Conservation (phyloP, 2,113 vertebrate species). For the Atherinomorus stipes region DNA sequence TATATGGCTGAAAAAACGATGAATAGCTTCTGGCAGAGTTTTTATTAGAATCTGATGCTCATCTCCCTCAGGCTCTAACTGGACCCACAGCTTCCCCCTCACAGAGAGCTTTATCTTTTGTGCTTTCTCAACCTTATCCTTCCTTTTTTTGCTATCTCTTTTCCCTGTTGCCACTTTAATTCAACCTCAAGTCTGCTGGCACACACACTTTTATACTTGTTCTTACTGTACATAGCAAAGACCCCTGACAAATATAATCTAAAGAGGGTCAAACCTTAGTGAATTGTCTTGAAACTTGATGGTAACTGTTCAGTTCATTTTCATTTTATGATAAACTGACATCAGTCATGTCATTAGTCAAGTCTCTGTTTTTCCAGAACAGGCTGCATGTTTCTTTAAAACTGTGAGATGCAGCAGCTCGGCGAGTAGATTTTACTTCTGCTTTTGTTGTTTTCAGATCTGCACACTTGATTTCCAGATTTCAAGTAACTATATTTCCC, state of each 20-base stretch:
- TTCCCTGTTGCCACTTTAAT: conserved; percentile 57
- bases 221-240: not conserved
- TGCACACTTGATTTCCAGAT: not conserved
- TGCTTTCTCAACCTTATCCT: conserved; percentile 51
- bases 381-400: too few species aligned
- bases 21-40: conserved; percentile 54
- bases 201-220: conserved; percentile 1
- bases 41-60: conserved; percentile 48
- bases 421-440: not conserved
- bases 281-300: not conserved
- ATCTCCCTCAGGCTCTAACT: conserved; percentile 14
- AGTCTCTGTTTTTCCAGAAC: too few species aligned
- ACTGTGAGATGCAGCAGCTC: not conserved
- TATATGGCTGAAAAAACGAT: conserved; percentile 35
- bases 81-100: not conserved
- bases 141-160: conserved; percentile 38
- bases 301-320: too few species aligned
- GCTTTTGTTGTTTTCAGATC: not conserved
- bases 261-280: not conserved
- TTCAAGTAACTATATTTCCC: not conserved
- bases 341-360: too few species aligned
- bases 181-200: conserved; percentile 38
- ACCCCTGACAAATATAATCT: not conserved
- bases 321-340: too few species aligned
- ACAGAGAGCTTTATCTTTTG: conserved; percentile 45